Base-by-base conservation (phyloP, 1,140 invertebrate species). In the Bombus huntii region DNA sequence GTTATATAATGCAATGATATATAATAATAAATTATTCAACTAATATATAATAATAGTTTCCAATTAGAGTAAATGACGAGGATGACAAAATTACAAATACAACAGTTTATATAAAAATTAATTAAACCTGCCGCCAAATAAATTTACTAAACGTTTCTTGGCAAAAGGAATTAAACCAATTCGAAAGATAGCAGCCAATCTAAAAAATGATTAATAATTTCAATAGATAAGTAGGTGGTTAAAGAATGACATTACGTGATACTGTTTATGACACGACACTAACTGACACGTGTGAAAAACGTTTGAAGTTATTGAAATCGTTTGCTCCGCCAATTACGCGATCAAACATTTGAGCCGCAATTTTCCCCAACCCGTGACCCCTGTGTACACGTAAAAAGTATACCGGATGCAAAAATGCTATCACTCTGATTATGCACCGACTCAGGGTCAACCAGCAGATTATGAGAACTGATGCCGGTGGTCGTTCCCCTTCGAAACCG, bases 381-480 rank as follows among this genome's bases (percentile, higher is more conserved):
- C 10, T 22, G 15, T n/a, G n/a, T 59, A 37, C 18, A 25, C n/a
- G 68, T 31, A 42, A 59, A 53, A 70, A 66, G 39, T 68, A n/a
- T 37, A 70, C 77, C 88, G 74, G 87, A 89, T 79, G 85, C 31
- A 88, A 66, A 83, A 83, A 68, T 76, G 70, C 68, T 80, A 80
- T 53, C 75, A 83, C 42, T 44, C n/a, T 9, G 25, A 73, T 25
- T 31, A 9, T 78, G 75, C 70, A 77, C 85, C 81, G 85, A 80
- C 78, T 87, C 89, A 90, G 89, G 88, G 81, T 89, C 88, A 83
- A 76, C 73, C 78, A 62, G 57, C 85, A 85, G 85, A 90, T 90
- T 87, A 90, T 90, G 88, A 89, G 88, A 90, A 89, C 82, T 80
- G 71, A 39, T 22, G 71, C 76, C 37, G 53, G 47, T 57, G 70